Base-by-base conservation (phyloP, 2,888 invertebrate genomes). In the Pseudeuparius sepicola region DNA sequence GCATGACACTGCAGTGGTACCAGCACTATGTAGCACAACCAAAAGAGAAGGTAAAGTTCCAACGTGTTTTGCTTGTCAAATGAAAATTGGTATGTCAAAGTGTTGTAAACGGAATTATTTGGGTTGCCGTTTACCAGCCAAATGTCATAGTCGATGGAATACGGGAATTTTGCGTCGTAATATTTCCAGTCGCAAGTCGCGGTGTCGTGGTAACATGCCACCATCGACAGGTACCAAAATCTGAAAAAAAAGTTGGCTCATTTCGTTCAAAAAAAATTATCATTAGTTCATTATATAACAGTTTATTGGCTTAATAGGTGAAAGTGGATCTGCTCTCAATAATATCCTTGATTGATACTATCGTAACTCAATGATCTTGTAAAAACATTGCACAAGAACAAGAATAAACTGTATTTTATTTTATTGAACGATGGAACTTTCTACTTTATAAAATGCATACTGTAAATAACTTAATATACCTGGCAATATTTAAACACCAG, bases 41-140 rank as follows among this genome's bases (percentile, higher is more conserved):
- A 80, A 59, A 92, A 92, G 27, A 88, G 68, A 41, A 92, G 67
- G 66, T 93, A 92, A 49, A 94, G 70, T 63, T 93, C 92, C 36
- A 90, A 68, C 5, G 92, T 84, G 59, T 93, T 88, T 37, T 49
- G 92, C 56, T 85, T 75, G 57, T 97, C 96, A 65, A 93, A 96
- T 1, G 94, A 94, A 61, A 96, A 96, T 60, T 97, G 93, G 65
- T 90, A 93, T 37, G 87, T 78, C n/a, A n/a, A n/a, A 37, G 86
- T 83, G 60, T 89, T 92, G 53, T 83, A 83, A 40, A 83, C 74
- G 39, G 86, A 85, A 49, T 77, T 72, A 57, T 86, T 87, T 0
- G 97, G 97, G 63, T 89, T 87, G 14, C 96, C 94, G 64, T 97
- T 97, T 4, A 96, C 94, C 29, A 97, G 70, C 84, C 90, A 92